Evolutionary conservation across 2,888 invertebrate genomes (phyloP).

Genomic region (Zaprionus obscuricornis): DNA sequence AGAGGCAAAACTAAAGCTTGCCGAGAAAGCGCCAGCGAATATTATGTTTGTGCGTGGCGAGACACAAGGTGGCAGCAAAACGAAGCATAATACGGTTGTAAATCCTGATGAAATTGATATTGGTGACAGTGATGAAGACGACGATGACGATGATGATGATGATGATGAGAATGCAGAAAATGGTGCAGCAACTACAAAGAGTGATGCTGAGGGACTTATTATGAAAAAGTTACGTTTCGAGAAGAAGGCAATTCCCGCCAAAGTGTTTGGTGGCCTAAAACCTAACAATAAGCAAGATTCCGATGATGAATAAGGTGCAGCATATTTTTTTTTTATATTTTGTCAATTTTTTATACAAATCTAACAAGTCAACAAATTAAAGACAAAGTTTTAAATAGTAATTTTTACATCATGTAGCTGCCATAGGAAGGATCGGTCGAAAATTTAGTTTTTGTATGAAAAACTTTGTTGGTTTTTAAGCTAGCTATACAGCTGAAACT

Average conservation of each 20-base stretch:
- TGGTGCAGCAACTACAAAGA: conserved; percentile 67
- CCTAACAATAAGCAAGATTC: conserved; percentile 66
- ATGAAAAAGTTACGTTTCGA: conserved; percentile 89
- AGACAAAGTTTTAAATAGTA: neutral
- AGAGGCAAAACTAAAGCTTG: conserved; percentile 65
- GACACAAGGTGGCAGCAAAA: conserved; percentile 90
- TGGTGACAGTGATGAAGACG: conserved; percentile 89
- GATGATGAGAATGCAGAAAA: conserved; percentile 86
- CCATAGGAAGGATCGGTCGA: too few relatives aligned
- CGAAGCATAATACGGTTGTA: conserved; percentile 86
- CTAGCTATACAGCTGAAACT: too few relatives aligned
- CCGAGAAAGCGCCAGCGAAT: conserved; percentile 83
- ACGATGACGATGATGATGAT: conserved; percentile 85
- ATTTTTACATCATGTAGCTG: neutral
- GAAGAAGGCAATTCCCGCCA: conserved; percentile 93
- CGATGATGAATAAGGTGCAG: conserved; percentile 65
- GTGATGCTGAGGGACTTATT: conserved; percentile 85
- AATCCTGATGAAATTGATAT: conserved; percentile 96
- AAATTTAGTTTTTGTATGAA: too few relatives aligned
- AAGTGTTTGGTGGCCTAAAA: conserved; percentile 94
- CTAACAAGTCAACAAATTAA: too few relatives aligned
- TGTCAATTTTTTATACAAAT: neutral
- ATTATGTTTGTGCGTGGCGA: conserved; percentile 95
- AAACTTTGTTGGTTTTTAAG: too few relatives aligned
- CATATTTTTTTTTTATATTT: neutral